Base-by-base conservation (phyloP, 1,140 invertebrate species). In the Cecropterus lyciades region DNA sequence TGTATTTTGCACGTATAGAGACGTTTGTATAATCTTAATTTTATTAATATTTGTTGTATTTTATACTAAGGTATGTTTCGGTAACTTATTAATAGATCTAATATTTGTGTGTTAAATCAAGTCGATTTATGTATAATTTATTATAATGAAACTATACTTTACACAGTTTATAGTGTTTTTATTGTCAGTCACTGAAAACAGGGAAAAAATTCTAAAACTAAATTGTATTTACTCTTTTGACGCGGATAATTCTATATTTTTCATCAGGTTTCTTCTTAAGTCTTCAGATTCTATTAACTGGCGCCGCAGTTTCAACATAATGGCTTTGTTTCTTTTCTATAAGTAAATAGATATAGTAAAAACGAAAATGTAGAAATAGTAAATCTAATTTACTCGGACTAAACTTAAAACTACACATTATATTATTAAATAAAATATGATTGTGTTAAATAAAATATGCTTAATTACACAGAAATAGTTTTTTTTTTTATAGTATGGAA, bases 271-370 rank as follows among this genome's bases (percentile, higher is more conserved):
- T 13, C 78, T 73, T 62, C 86, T 71, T 11, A 65, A 51, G 20
- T 82, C 77, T 73, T 89, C 85, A 11, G 81, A 79, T 60, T 89
- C 79, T 4, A 88, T 62, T 10, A 91, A 65, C 48, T 81, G 80
- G 6, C 82, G 76, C 57, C 82, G 48, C 49, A 91, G 40, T 56
- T 84, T 82, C 20, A 88, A 67, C 84, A 89, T 87, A 45, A 91
- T 85, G 3, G 88, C 86, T 43, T 80, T 81, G 45, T 91, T 91
- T 71, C 88, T 72, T 80, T 91, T 91, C 88, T 91, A 73, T 40
- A 82, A 85, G 33, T 10, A 65, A 15, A 42, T 6, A 46, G 14
- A n/a, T n/a, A n/a, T 46, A 7, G n/a, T 11, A 37, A 37, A 30
- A 4, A 30, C 7, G 3, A 42, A 75, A 55, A 51, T 82, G 74